Base-by-base conservation (phyloP, 2,797 vertebrate species). In the Girardinus metallicus region DNA sequence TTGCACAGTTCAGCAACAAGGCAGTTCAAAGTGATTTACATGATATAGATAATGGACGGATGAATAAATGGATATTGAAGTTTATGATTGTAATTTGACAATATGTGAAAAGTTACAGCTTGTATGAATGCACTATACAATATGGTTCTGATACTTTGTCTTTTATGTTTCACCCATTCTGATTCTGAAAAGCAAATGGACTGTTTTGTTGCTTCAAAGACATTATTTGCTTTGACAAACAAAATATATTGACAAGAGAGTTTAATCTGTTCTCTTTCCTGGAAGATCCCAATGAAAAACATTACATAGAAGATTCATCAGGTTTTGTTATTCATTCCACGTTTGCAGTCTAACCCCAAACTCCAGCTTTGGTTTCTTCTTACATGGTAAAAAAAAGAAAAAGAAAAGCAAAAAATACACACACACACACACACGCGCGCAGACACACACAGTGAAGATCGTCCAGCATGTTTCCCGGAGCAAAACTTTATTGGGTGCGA, bases 271-370 rank as follows among this genome's bases (percentile, higher is more conserved):
- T 13, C 0, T 74, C 13, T 34, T 55, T 74, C 73, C 49, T 74
- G 49, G 34, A 74, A 74, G 55, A 55, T 39, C 51, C 16, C 31
- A 53, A 55, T 55, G 34, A 55, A 74, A 71, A 74, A 53, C 47
- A 53, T 55, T 74, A 12, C 31, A 53, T 26, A 53, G 34, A 51
- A 53, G 49, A 74, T 74, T 36, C 73, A 74, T 74, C 73, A 74
- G 29, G 47, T 74, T 39, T 55, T 44, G 26, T 44, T 29, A 44
- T 29, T 74, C 49, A 74, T 74, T 55, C 36, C 9, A 41, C 12
- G 26, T 53, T 39, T 7, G 1, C 12, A 34, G 9, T 1, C 18
- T 11, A 51, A 73, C 46, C 16, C 41, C 29, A 21, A 72, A 47
- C 70, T 72, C 26, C 26, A 31, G 12, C 26, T 47, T 47, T 51